Conservation (phyloP, 2,888 invertebrate species). For the Drosophila lacicola region DNA sequence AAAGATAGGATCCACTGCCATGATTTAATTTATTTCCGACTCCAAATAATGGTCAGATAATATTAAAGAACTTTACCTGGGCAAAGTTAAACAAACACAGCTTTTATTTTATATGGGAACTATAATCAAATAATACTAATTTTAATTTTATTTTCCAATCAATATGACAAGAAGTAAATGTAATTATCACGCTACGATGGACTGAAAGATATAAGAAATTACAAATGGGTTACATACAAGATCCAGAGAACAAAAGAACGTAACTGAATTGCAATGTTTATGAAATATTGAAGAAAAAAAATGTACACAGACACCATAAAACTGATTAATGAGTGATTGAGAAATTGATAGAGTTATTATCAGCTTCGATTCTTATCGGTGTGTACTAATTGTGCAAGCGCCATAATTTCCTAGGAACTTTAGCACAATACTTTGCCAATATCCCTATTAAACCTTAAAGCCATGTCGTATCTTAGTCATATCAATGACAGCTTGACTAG, state of each 20-base stretch:
- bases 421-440: conserved; percentile 7
- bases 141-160: no score
- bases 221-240: background rate
- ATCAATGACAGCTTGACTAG: conserved; percentile 33
- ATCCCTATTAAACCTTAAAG: conserved; percentile 4
- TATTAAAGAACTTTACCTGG: no score
- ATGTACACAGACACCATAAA: conserved; percentile 4
- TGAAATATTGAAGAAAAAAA: background rate
- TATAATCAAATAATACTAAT: no score
- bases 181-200: no score
- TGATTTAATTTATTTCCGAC: no score
- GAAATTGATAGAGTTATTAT: conserved; percentile 4
- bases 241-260: background rate
- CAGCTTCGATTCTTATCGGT: background rate
- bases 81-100: no score
- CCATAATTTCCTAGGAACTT: conserved; percentile 3
- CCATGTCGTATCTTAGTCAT: conserved; percentile 27
- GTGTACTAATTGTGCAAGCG: conserved; percentile 11
- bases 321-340: conserved; percentile 7
- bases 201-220: background rate
- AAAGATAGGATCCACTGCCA: no score
- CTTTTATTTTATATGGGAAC: no score
- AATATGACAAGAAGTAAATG: no score
- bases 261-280: background rate
- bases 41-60: no score